phyloP scores from a whole-genome alignment of 2,888 invertebrate genomes.

The Melinaea marsaeus region DNA sequence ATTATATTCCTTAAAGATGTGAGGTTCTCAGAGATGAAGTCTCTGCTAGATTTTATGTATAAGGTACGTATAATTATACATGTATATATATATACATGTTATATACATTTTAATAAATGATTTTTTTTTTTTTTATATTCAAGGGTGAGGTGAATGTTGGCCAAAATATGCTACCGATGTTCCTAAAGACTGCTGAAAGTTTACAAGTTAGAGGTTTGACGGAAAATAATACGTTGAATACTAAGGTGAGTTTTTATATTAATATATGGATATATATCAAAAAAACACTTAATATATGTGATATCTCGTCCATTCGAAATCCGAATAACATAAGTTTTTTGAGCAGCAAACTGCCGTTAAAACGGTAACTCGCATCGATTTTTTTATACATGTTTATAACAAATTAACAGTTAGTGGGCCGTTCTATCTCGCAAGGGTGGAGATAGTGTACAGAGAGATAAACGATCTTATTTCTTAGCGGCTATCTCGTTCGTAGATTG shows the following conservation, averaged over 20 bases:
- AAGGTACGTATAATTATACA: conserved; percentile 74
- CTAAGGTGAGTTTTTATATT: conserved; percentile 61
- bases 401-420: conserved; percentile 9
- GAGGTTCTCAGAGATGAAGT: conserved; percentile 92
- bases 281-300: background rate
- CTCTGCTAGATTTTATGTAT: conserved; percentile 95
- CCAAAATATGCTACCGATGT: conserved; percentile 92
- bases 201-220: conserved; percentile 93
- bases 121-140: conserved; percentile 36
- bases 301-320: background rate
- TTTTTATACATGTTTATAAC: conserved; percentile 1
- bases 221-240: conserved; percentile 85
- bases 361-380: conserved; percentile 3
- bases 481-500: conserved; percentile 30
- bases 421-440: conserved; percentile 14
- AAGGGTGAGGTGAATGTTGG: conserved; percentile 92
- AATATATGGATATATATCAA: background rate
- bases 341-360: background rate
- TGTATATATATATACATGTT: background rate
- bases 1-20: conserved; percentile 96
- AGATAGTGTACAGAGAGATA: conserved; percentile 17
- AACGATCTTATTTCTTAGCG: conserved; percentile 24
- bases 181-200: conserved; percentile 94
- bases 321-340: background rate
- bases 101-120: conserved; percentile 5